Evolutionary conservation across 2,113 vertebrate species (phyloP), one percentile per base, ranked within the genome.

Genomic region (Phainopepla nitens): DNA sequence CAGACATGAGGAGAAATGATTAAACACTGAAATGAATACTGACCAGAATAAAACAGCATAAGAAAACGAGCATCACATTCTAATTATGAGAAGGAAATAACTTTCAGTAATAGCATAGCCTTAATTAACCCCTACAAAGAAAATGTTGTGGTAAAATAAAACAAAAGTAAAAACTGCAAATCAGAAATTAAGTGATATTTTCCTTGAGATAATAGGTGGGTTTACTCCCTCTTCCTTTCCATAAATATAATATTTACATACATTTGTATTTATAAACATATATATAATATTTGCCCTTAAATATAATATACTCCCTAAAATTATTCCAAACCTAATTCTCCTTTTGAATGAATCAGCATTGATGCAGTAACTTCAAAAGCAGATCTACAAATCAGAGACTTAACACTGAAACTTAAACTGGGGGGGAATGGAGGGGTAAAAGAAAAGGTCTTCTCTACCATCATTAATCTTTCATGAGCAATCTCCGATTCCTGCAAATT

Each of bases 401-500:
- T 41, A 60, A 64, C 5, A 1, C 15, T 87, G 65, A 87, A 89
- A 87, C 41, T 76, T 77, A 25, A 62, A 15, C 4, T 7, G 31
- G 18, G 9, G 36, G 35, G 24, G 12, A 10, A 10, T 42, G 42
- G 42, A 16, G 12, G 2, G 2, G 16, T 61, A 33, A 75, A 69
- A 56, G 35, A 50, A 60, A 81, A 50, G 45, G 25, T 57, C 51
- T 58, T 56, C 65, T 71, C 54, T 65, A 15, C 25, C 39, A 16
- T n/a, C 44, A 68, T 96, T 92, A 84, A 90, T 92, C 89, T 94
- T 92, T 94, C 83, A 93, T 51, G 62, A 92, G 54, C 47, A 60
- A 62, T 53, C 64, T 75, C 79, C 0, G 15, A 94, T 77, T 92
- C 64, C 87, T 83, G 82, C 39, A 82, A 77, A 91, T 68, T 33